phyloP scores from a whole-genome alignment of 2,113 vertebrate genomes.

The Dryoscopus gambensis region DNA sequence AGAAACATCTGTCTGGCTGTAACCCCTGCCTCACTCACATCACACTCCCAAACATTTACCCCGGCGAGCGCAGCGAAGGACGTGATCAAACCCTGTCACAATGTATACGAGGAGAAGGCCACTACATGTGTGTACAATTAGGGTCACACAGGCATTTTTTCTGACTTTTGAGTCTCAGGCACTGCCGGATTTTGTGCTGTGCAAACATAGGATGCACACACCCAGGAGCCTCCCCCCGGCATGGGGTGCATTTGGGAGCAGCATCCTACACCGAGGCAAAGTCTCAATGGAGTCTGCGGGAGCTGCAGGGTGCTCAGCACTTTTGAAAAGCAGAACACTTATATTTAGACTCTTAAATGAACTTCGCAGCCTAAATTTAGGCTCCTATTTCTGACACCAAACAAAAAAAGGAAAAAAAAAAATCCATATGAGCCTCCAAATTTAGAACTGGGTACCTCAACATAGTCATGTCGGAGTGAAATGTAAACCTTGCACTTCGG shows the following conservation, averaged over 20 bases:
- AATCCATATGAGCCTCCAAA: slow-evolving; percentile 23
- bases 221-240: fast-evolving
- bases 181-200: neutral
- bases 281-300: slow-evolving; percentile 4
- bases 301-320: slow-evolving; percentile 50
- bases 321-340: slow-evolving; percentile 41
- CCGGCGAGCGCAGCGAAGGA: fast-evolving
- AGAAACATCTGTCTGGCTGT: neutral
- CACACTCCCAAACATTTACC: neutral
- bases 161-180: neutral
- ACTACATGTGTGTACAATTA: neutral
- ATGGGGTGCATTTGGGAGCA: neutral
- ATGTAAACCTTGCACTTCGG: slow-evolving; percentile 53
- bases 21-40: neutral
- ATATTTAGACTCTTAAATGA: slow-evolving; percentile 48
- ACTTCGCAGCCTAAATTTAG: slow-evolving; percentile 41
- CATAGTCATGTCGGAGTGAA: neutral
- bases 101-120: neutral
- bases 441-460: slow-evolving; percentile 52
- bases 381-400: slow-evolving; percentile 40
- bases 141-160: neutral
- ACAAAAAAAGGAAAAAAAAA: neutral
- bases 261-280: neutral
- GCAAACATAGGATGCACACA: neutral
- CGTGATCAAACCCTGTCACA: neutral